Evolutionary conservation across 2,888 invertebrate species (phyloP).

Genomic region (Myopa tessellatipennis): DNA sequence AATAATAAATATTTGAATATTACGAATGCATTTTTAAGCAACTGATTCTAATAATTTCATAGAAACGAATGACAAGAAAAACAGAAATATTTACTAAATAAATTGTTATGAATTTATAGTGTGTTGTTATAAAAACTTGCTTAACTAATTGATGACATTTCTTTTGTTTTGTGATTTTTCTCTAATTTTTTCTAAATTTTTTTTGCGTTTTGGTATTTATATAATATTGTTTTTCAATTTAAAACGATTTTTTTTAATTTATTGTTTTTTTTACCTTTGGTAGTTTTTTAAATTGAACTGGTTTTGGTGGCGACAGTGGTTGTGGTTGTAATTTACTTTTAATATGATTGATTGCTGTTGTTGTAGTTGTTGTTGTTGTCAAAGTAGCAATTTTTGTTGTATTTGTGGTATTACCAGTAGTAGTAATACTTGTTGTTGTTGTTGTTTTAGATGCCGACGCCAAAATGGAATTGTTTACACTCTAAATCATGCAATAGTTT

Average conservation of each 20-base stretch:
- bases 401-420: conserved; percentile 50
- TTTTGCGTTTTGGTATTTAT: conserved; percentile 41
- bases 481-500: conserved; percentile 17
- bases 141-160: conserved; percentile 17
- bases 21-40: too few species aligned
- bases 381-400: conserved; percentile 48
- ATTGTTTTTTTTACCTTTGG: conserved; percentile 62
- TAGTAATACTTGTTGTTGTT: conserved; percentile 46
- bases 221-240: conserved; percentile 26
- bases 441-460: conserved; percentile 49
- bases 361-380: conserved; percentile 49
- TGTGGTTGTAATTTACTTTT: conserved; percentile 64
- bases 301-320: conserved; percentile 68
- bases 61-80: too few species aligned
- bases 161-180: conserved; percentile 37
- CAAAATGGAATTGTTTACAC: conserved; percentile 48
- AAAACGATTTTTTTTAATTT: neutral
- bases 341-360: conserved; percentile 45
- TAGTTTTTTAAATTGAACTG: conserved; percentile 65
- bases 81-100: too few species aligned
- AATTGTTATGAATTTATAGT: neutral
- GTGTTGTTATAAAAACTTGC: neutral
- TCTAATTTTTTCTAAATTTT: too few species aligned
- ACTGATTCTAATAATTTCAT: too few species aligned
- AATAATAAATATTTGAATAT: too few species aligned